Base-by-base conservation (phyloP, 2,797 vertebrate genomes). In the Gastrophryne carolinensis region DNA sequence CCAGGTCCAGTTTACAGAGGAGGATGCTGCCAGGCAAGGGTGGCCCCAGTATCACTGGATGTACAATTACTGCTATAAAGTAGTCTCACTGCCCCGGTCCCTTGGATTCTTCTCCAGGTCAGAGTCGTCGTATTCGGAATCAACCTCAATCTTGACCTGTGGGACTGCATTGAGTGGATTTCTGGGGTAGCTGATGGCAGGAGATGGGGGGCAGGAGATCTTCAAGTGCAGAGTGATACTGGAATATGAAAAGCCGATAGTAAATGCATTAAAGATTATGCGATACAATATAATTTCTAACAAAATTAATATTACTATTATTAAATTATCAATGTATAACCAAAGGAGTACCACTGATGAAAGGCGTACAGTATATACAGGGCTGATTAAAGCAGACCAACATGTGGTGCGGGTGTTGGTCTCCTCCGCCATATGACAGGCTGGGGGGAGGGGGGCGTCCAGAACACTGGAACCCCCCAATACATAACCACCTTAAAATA, bases 211-310 rank as follows among this genome's bases (percentile, higher is more conserved):
- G 83, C 97, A 98, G 37, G 97, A 98, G 83, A 99, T 98, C 94
- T 95, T 98, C 92, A 99, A 90, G 87, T 98, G 97, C 34, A 99
- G 90, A 0, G 95, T 98, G 86, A 99, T 97, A 79, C 97, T 98
- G 89, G 12, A 75, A 52, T 61, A 13, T 54, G 34, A 44, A 17
- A 66, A 17, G 17, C n/a, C 29, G 21, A 19, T n/a, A 35, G 4
- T 23, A 58, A 10, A 1, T 19, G 5, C 10, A 24, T 41, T 41
- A 26, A n/a, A n/a, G n/a, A n/a, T n/a, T n/a, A n/a, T n/a, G n/a
- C n/a, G n/a, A n/a, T n/a, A n/a, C n/a, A n/a, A n/a, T n/a, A n/a
- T n/a, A n/a, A n/a, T n/a, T n/a, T n/a, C n/a, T n/a, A n/a, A n/a
- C n/a, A n/a, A n/a, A n/a, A n/a, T n/a, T n/a, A n/a, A n/a, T n/a